Base-by-base conservation (phyloP, 2,113 vertebrate genomes). In the Lamprotornis superbus region DNA sequence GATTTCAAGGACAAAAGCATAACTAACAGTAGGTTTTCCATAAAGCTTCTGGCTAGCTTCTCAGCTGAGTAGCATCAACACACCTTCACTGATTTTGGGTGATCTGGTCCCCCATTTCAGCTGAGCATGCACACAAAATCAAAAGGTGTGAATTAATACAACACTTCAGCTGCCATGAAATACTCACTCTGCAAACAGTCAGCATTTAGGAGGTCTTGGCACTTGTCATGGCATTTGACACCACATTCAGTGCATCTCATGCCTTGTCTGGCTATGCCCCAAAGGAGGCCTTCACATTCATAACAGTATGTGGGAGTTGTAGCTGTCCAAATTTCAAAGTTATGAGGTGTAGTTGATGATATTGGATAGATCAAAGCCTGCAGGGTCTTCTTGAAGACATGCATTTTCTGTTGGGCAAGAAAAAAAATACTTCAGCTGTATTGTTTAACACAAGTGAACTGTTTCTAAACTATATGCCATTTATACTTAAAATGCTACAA, bases 201-300 rank as follows among this genome's bases (percentile, higher is more conserved):
- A 20, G 99, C 99, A 8, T 99, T 99, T 65, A 99, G 98, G 82
- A 99, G 98, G 95, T 99, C 99, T 97, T 99, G 99, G 95, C 99
- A 99, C 98, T 99, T 99, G 79, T 99, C 99, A 5, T 99, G 99
- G 83, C 99, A 99, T 89, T 99, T 99, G 70, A 99, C 99, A 14
- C 99, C 99, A 35, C 99, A 99, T 86, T 99, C 99, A 0, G 98
- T 98, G 96, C 99, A 99, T 89, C 98, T 98, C 99, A 99, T 99
- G 89, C 99, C 99, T 97, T 99, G 99, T 5, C 99, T 98, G 16
- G 99, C 99, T 15, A 99, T 99, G 83, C 99, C 99, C 99, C 99
- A 99, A 64, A 99, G 98, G 23, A 99, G 98, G 4, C 99, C 99
- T 97, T 99, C 99, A 24, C 99, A 99, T 95, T 99, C 99, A 23